These are phyloP conservation scores for Rhodinocichla rosea DNA, from an alignment of 2,113 vertebrate species.

Conservation along the genomic window DNA sequence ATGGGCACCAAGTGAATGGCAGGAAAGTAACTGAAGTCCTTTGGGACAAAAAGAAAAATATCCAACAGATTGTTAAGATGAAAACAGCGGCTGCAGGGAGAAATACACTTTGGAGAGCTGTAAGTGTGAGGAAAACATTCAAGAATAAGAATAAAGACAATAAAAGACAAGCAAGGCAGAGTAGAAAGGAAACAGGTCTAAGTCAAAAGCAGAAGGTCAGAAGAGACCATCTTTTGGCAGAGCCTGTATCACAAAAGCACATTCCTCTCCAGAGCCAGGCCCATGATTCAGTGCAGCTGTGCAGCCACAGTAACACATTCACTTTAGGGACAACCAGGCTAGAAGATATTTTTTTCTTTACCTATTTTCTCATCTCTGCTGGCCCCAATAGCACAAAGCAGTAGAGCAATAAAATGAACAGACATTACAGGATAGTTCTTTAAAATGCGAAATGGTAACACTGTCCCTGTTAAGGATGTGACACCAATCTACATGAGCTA, in stretches of 20 bases:
- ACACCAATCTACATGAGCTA: background rate
- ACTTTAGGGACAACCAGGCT: background rate
- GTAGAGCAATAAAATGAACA: background rate
- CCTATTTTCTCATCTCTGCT: background rate
- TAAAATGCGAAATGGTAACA: accelerated
- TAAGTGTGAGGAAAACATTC: background rate
- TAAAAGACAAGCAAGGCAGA: background rate
- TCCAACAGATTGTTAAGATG: background rate
- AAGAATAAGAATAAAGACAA: background rate
- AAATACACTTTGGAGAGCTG: background rate
- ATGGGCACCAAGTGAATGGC: accelerated
- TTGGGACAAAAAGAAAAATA: background rate
- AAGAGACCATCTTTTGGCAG: background rate
- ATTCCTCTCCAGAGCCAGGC: background rate
- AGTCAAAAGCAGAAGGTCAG: background rate
- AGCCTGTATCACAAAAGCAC: background rate
- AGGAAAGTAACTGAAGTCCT: background rate
- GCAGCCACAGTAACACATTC: background rate
- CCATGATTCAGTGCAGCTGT: background rate
- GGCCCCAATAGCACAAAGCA: background rate
- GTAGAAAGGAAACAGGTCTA: background rate
- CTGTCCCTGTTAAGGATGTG: background rate
- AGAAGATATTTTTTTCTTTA: background rate
- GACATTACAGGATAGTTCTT: background rate
- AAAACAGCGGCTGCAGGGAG: background rate